A percentile compares a stretch with the other conserved stretches of the same genome.
Evolutionary conservation across 2,888 invertebrate genomes (phyloP).

Genomic region (Leucozona laternaria): DNA sequence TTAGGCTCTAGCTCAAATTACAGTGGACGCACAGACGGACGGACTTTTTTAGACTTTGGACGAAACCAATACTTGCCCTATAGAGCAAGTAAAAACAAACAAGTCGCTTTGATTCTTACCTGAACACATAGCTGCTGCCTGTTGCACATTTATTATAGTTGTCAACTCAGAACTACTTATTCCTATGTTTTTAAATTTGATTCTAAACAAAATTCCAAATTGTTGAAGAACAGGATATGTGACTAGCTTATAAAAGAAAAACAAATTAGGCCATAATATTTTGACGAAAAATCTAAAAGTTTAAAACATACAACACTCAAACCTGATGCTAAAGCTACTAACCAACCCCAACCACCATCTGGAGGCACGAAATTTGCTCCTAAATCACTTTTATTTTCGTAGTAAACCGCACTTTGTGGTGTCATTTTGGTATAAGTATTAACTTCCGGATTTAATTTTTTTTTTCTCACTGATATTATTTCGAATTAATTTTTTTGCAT

Average conservation of each 20-base stretch:
- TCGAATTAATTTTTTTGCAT: neutral
- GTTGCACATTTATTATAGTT: conserved; percentile 89
- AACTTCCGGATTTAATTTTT: too few relatives aligned
- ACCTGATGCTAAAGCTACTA: conserved; percentile 89
- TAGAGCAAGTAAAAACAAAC: too few relatives aligned
- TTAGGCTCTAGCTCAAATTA: too few relatives aligned
- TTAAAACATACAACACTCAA: conserved; percentile 87
- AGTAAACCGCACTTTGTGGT: too few relatives aligned
- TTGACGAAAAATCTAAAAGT: neutral
- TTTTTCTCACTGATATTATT: neutral
- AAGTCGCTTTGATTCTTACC: neutral
- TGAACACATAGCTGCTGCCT: conserved; percentile 82
- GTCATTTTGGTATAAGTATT: too few relatives aligned
- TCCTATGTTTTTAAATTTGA: conserved; percentile 86
- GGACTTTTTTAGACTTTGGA: too few relatives aligned
- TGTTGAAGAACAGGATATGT: conserved; percentile 89
- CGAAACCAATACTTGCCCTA: too few relatives aligned
- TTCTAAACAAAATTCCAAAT: conserved; percentile 89
- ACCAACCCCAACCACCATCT: conserved; percentile 91
- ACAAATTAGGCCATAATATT: conserved; percentile 75
- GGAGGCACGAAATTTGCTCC: conserved; percentile 87
- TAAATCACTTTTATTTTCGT: conserved; percentile 81
- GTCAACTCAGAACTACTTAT: conserved; percentile 88
- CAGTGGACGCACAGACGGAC: too few relatives aligned
- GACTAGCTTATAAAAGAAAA: conserved; percentile 84